phyloP scores from a whole-genome alignment of 1,140 invertebrate species.

The Mactra quadrangularis region DNA sequence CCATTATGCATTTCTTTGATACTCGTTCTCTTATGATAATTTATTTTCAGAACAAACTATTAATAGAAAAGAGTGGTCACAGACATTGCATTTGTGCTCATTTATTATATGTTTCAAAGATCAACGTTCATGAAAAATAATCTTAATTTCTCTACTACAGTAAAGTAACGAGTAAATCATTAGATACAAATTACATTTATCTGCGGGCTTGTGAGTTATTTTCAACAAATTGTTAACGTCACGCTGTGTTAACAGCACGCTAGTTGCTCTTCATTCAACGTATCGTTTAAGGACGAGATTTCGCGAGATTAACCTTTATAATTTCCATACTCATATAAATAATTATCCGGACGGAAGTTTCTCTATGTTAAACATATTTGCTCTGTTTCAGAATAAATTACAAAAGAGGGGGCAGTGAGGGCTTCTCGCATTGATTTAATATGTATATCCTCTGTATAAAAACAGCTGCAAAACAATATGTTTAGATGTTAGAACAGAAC shows the following conservation, averaged over 20 bases:
- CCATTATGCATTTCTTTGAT: no score
- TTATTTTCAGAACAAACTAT: no score
- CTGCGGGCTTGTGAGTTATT: constrained; percentile 26
- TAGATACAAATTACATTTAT: constrained; percentile 55
- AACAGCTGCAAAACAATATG: no score
- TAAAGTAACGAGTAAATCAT: not conserved
- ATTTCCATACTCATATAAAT: not conserved
- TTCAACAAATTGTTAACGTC: constrained; percentile 43
- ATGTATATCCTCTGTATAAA: no score
- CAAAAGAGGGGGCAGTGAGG: no score
- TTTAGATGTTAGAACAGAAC: no score
- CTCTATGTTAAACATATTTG: no score
- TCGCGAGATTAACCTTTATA: constrained; percentile 35
- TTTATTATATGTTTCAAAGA: constrained; percentile 27
- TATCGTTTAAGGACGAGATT: constrained; percentile 44
- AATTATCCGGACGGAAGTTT: no score
- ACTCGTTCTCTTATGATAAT: no score
- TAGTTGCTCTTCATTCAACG: constrained; percentile 26
- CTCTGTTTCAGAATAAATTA: no score
- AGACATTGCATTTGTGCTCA: not conserved
- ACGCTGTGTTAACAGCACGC: constrained; percentile 18
- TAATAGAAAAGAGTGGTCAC: not conserved
- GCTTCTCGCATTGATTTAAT: no score
- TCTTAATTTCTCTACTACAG: not conserved
- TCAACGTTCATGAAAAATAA: constrained; percentile 15